Conservation (phyloP, 1,140 invertebrate genomes). For the Hylaeus anthracinus region DNA sequence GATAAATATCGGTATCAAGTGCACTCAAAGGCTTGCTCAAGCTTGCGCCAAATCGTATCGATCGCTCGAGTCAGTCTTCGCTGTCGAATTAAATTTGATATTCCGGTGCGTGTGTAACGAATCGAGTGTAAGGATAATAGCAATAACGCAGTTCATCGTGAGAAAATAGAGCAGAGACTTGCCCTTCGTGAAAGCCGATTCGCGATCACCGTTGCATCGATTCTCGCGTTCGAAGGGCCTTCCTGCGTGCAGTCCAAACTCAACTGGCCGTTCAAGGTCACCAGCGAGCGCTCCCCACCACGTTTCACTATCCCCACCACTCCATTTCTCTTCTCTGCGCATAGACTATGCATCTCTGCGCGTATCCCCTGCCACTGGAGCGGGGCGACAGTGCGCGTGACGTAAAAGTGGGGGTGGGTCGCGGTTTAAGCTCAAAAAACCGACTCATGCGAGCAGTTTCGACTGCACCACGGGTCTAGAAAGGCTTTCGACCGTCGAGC, state of each 20-base stretch:
- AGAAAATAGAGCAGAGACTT: not conserved
- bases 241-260: not conserved
- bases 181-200: conserved; percentile 12
- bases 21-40: no score
- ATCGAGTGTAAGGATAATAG: not conserved
- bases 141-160: no score
- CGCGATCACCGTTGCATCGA: conserved; percentile 38
- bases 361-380: no score
- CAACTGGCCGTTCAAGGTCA: not conserved
- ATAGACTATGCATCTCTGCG: no score
- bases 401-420: not conserved
- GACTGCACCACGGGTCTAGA: not conserved
- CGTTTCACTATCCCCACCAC: not conserved
- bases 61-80: not conserved
- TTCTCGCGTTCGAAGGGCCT: conserved; percentile 25
- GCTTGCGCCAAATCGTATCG: no score
- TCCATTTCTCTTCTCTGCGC: no score
- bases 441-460: not conserved
- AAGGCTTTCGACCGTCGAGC: conserved; percentile 43
- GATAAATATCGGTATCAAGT: no score
- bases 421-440: no score
- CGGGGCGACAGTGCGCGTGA: no score
- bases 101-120: not conserved
- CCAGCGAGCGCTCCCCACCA: no score
- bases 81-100: not conserved